Evolutionary conservation across 2,797 vertebrate genomes (phyloP).

Genomic region (Thamnophis elegans): DNA sequence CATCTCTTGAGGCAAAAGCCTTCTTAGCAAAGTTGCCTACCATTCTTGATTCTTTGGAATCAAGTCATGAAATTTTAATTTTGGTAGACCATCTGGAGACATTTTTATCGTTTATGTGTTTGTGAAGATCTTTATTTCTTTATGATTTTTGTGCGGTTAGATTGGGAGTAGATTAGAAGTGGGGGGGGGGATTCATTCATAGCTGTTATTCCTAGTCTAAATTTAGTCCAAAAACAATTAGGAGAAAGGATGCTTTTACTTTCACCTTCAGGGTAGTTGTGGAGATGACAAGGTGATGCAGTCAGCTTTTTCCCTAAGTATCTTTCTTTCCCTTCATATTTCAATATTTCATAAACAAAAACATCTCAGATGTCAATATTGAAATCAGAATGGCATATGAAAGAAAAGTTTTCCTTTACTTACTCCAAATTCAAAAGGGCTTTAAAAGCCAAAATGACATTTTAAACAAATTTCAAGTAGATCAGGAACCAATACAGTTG

Average conservation of each 20-base stretch:
- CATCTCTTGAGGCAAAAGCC: neutral
- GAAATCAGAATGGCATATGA: neutral
- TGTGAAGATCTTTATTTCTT: neutral
- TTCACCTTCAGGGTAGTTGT: constrained; percentile 6
- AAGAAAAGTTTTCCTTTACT: neutral
- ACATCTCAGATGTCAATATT: neutral
- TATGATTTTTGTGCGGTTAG: neutral
- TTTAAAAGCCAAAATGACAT: neutral
- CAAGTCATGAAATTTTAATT: neutral
- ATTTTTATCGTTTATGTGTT: neutral
- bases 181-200: neutral
- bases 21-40: neutral
- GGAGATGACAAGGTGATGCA: neutral
- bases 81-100: neutral
- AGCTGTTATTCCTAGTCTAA: neutral
- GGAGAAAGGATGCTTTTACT: neutral
- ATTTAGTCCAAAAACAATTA: neutral
- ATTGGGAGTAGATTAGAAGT: neutral
- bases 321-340: neutral
- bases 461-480: neutral
- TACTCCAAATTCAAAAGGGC: neutral
- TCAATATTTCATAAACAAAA: neutral
- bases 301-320: neutral
- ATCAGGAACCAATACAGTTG: neutral
- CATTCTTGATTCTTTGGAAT: neutral